These are phyloP conservation scores for Anabas testudineus DNA, from an alignment of 2,797 vertebrate genomes.

Conservation along the genomic window DNA sequence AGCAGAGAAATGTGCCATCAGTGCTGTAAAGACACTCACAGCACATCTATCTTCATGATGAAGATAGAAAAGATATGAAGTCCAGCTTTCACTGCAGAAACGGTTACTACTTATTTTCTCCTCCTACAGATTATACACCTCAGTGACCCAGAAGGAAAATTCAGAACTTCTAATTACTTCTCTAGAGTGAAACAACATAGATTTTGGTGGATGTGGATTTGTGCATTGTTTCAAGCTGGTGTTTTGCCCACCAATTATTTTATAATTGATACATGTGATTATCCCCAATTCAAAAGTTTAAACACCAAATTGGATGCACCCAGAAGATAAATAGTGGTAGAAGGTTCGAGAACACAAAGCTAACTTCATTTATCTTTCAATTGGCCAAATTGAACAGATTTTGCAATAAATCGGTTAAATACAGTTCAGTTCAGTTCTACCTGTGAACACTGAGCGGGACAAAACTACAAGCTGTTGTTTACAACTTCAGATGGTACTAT, in stretches of 20 bases:
- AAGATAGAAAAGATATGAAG: slow-evolving; percentile 30
- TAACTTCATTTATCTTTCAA: slow-evolving; percentile 17
- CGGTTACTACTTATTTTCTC: slow-evolving; percentile 2
- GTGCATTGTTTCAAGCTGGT: background rate
- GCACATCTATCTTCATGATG: background rate
- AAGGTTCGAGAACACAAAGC: slow-evolving; percentile 5
- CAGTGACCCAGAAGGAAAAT: background rate
- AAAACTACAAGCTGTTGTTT: background rate
- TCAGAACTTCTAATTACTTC: slow-evolving; percentile 12
- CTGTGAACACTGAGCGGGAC: background rate
- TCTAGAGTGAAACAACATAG: background rate
- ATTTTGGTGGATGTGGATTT: background rate
- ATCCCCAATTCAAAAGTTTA: slow-evolving; percentile 1
- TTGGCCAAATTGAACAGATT: background rate
- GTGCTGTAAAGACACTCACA: background rate
- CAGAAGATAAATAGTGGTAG: slow-evolving; percentile 8
- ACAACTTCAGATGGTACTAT: background rate
- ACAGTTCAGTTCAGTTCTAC: background rate
- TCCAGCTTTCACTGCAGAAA: slow-evolving; percentile 10
- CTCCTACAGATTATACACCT: slow-evolving; percentile 16
- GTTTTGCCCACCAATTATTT: background rate
- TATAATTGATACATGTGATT: slow-evolving; percentile 3
- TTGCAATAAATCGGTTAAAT: background rate
- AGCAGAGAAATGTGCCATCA: background rate
- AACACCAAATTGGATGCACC: slow-evolving; percentile 1